Percentiles rank a stretch among this genome's conserved stretches.
Conservation (phyloP, 2,888 invertebrate genomes). For the Meloe dianella region DNA sequence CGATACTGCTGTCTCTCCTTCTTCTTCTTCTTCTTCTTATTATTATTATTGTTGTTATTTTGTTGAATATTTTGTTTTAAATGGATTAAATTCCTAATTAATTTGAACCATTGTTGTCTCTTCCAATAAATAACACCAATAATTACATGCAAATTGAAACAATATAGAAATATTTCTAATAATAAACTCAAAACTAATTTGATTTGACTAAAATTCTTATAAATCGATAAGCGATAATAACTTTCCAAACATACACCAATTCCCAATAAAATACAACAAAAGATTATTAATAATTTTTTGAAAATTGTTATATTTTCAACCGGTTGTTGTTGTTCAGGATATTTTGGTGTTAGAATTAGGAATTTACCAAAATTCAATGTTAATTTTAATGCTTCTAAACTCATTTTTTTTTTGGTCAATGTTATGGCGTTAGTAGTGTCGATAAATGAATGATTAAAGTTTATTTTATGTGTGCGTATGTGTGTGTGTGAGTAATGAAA, state of each 20-base stretch:
- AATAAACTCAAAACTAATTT: conserved; percentile 3
- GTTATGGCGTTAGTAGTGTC: no score
- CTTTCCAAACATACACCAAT: neutral
- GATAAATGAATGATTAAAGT: no score
- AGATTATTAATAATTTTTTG: neutral
- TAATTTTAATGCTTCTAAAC: neutral
- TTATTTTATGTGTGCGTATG: no score
- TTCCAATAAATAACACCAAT: neutral
- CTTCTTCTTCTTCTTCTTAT: no score
- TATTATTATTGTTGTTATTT: neutral
- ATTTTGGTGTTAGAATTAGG: neutral
- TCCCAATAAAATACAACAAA: neutral
- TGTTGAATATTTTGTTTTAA: neutral
- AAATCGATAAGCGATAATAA: conserved; percentile 5
- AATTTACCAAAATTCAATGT: neutral
- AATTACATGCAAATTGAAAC: neutral
- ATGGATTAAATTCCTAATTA: neutral
- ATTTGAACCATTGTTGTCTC: neutral
- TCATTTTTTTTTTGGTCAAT: conserved; percentile 1
- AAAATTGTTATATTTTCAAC: neutral
- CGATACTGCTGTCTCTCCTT: neutral
- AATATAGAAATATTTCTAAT: neutral
- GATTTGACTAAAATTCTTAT: neutral
- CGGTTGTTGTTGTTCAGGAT: neutral
- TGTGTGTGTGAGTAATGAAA: no score